Percentiles rank a stretch among this genome's conserved stretches.
phyloP scores from a whole-genome alignment of 2,888 invertebrate species.

The Rhagium mordax region DNA sequence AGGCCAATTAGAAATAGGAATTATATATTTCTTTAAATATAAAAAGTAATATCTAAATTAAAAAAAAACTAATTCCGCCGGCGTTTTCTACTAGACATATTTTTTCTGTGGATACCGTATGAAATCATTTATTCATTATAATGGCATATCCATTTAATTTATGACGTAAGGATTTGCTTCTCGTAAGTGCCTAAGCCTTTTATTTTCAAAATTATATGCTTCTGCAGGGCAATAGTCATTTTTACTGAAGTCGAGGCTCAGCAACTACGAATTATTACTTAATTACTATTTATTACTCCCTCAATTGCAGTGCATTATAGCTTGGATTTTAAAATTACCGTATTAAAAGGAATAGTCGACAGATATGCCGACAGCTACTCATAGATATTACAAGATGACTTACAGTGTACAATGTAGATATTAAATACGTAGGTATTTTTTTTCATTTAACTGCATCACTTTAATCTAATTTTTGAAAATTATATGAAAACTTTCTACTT shows the following conservation, averaged over 20 bases:
- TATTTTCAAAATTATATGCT: not conserved
- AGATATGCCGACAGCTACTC: slow-evolving; percentile 7
- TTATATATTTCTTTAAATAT: too few species aligned
- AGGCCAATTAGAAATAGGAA: too few species aligned
- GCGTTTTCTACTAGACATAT: too few species aligned
- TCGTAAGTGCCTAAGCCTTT: not conserved
- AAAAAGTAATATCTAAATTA: too few species aligned
- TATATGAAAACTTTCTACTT: too few species aligned
- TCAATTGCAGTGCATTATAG: not conserved
- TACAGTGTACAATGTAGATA: too few species aligned
- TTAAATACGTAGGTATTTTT: too few species aligned
- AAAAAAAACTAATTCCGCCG: too few species aligned
- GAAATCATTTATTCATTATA: not conserved
- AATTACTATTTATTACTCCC: slow-evolving; percentile 13
- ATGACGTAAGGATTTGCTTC: not conserved
- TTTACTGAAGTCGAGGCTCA: not conserved
- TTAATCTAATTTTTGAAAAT: too few species aligned
- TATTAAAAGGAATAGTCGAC: not conserved
- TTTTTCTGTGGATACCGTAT: not conserved
- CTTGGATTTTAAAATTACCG: not conserved
- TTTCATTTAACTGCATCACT: too few species aligned
- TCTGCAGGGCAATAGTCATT: not conserved
- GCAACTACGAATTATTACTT: slow-evolving; percentile 1
- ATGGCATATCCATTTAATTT: not conserved
- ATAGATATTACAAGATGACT: not conserved